Percentiles rank a stretch among this genome's conserved stretches.
phyloP scores from a whole-genome alignment of 1,140 invertebrate genomes.

The Theocolax elegans region DNA sequence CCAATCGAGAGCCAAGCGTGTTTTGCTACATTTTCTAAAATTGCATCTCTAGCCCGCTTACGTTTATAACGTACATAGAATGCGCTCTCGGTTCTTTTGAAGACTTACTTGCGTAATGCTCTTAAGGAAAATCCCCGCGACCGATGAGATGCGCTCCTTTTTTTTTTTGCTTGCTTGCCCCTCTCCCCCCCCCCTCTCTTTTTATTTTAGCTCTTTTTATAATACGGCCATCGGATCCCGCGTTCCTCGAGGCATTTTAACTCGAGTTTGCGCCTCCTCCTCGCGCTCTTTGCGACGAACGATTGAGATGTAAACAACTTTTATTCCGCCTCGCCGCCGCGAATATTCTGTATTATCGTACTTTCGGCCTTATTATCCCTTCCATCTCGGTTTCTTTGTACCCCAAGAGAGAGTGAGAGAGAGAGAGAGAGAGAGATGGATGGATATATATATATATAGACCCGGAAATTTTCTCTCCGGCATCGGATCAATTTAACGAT shows the following conservation, averaged over 20 bases:
- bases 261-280: background rate
- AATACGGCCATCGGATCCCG: background rate
- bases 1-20: background rate
- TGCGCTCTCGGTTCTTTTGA: background rate
- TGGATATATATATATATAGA: too few relatives aligned
- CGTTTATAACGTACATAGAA: too few relatives aligned
- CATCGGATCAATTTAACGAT: slow-evolving; percentile 3
- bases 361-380: background rate
- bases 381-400: background rate
- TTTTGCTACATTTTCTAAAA: background rate
- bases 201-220: background rate
- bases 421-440: too few relatives aligned
- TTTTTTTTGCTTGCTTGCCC: background rate
- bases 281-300: background rate
- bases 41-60: background rate
- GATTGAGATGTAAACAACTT: slow-evolving; percentile 20
- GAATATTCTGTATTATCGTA: background rate
- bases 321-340: background rate
- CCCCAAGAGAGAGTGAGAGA: background rate
- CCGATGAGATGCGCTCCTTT: background rate
- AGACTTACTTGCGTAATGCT: slow-evolving; percentile 14
- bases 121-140: slow-evolving; percentile 8
- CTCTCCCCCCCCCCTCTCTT: background rate
- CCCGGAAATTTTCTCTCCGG: too few relatives aligned
- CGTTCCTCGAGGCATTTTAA: too few relatives aligned